Conservation (phyloP, 2,888 invertebrate genomes). For the Embidobia sp. region DNA sequence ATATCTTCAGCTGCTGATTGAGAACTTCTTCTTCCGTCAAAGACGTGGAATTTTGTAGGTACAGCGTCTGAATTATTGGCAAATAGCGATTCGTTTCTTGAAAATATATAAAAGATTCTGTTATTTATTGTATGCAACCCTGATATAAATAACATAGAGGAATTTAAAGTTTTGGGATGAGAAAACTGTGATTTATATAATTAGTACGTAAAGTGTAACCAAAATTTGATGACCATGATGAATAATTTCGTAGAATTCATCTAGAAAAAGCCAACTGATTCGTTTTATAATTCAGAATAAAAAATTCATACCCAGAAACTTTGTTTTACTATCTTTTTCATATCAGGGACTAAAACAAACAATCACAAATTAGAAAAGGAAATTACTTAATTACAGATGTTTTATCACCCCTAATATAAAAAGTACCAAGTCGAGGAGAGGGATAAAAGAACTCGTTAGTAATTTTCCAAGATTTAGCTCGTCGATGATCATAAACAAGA, state of each 20-base stretch:
- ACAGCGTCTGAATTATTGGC: constrained; percentile 81
- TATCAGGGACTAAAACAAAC: neutral
- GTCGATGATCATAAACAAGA: constrained; percentile 85
- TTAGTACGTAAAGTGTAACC: no score
- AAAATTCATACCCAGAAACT: no score
- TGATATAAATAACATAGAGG: no score
- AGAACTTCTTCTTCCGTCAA: constrained; percentile 83
- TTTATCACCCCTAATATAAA: constrained; percentile 84
- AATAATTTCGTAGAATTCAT: no score
- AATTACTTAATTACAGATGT: constrained; percentile 83
- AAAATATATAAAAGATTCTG: constrained; percentile 27
- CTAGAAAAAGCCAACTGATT: no score
- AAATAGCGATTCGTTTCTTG: constrained; percentile 83
- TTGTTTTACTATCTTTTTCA: neutral
- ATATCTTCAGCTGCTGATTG: constrained; percentile 89
- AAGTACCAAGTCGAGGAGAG: constrained; percentile 85
- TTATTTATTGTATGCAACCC: no score
- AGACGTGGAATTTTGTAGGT: constrained; percentile 83
- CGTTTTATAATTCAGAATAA: no score
- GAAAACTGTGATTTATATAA: no score
- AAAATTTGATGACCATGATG: no score
- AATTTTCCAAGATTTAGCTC: constrained; percentile 84
- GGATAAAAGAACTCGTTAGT: constrained; percentile 86
- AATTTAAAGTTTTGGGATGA: no score
- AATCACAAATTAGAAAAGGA: neutral